Percentiles rank a stretch among this genome's conserved stretches.
These are phyloP conservation scores for Drosophila littoralis DNA, from an alignment of 1,140 invertebrate species.

Conservation along the genomic window DNA sequence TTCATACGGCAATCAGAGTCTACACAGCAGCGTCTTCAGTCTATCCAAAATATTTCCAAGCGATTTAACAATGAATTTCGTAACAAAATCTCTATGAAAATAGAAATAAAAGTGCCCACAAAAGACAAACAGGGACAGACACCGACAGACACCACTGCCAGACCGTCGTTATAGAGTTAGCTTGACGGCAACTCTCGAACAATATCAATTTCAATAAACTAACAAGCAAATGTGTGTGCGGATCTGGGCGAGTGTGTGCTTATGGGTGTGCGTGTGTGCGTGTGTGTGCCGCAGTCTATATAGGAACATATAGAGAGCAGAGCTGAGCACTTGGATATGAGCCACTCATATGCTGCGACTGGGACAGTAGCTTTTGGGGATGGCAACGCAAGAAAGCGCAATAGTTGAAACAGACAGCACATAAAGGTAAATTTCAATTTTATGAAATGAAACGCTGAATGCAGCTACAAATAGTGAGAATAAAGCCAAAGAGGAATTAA, in stretches of 20 bases:
- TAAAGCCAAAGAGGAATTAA: conserved; percentile 3
- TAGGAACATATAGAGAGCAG: conserved; percentile 47
- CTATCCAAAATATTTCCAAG: conserved; percentile 56
- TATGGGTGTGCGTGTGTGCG: conserved; percentile 18
- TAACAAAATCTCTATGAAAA: conserved; percentile 71
- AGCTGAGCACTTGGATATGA: conserved; percentile 30
- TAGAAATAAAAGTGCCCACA: conserved; percentile 52
- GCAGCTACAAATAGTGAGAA: background rate
- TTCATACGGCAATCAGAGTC: conserved; percentile 50
- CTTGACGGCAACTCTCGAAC: conserved; percentile 57
- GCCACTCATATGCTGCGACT: conserved; percentile 50
- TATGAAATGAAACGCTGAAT: conserved; percentile 6
- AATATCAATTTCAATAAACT: conserved; percentile 83
- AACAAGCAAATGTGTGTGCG: conserved; percentile 68
- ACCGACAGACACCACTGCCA: conserved; percentile 14
- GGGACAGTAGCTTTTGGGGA: background rate
- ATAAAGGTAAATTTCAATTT: conserved; percentile 74
- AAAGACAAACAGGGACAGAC: conserved; percentile 15
- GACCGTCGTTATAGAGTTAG: conserved; percentile 39
- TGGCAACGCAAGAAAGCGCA: background rate
- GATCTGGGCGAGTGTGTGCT: conserved; percentile 36
- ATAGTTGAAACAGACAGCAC: conserved; percentile 14
- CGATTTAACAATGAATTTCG: conserved; percentile 79
- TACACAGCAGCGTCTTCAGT: conserved; percentile 16
- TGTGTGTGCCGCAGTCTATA: conserved; percentile 37